Conservation (phyloP, 2,797 vertebrate species). For the Eupleurogrammus muticus region DNA sequence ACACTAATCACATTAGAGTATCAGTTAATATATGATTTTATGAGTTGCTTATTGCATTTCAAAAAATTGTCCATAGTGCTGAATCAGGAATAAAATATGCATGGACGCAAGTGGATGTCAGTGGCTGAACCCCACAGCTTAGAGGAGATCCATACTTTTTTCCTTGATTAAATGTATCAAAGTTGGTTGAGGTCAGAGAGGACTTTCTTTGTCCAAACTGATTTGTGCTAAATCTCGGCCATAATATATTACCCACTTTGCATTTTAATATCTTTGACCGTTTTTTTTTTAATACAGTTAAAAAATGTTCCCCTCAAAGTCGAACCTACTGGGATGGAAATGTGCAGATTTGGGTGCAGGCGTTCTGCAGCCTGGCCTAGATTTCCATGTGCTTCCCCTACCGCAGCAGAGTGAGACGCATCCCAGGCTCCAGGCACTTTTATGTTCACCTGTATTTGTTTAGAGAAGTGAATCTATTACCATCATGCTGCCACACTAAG, state of each 20-base stretch:
- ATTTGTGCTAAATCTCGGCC: slow-evolving; percentile 17
- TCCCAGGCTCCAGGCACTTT: slow-evolving; percentile 23
- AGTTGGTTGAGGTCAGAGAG: slow-evolving; percentile 19
- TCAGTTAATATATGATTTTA: slow-evolving; percentile 55
- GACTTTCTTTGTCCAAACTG: slow-evolving; percentile 17
- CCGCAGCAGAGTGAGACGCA: slow-evolving; percentile 11
- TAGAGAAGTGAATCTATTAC: slow-evolving; percentile 38
- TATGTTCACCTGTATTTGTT: slow-evolving; percentile 45
- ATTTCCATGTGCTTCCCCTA: slow-evolving; percentile 49
- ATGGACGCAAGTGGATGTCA: slow-evolving; percentile 24
- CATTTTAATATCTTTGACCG: slow-evolving; percentile 17
- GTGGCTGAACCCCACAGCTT: slow-evolving; percentile 2
- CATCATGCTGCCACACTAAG: slow-evolving; percentile 4
- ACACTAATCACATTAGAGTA: slow-evolving; percentile 52
- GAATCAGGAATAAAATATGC: slow-evolving; percentile 45
- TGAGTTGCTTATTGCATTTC: slow-evolving; percentile 50
- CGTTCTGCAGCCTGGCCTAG: slow-evolving; percentile 64
- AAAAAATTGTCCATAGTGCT: slow-evolving; percentile 26
- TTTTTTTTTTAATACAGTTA: slow-evolving; percentile 4
- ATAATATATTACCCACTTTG: slow-evolving; percentile 23
- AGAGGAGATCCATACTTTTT: slow-evolving; percentile 7
- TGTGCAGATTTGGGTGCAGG: slow-evolving; percentile 46
- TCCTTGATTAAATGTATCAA: slow-evolving; percentile 17
- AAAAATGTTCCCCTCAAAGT: slow-evolving; percentile 23
- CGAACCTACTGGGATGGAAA: slow-evolving; percentile 61